Percentiles rank a stretch among this genome's conserved stretches.
These are phyloP conservation scores for Darevskia mixta DNA, from an alignment of 2,797 vertebrate genomes.

Conservation along the genomic window DNA sequence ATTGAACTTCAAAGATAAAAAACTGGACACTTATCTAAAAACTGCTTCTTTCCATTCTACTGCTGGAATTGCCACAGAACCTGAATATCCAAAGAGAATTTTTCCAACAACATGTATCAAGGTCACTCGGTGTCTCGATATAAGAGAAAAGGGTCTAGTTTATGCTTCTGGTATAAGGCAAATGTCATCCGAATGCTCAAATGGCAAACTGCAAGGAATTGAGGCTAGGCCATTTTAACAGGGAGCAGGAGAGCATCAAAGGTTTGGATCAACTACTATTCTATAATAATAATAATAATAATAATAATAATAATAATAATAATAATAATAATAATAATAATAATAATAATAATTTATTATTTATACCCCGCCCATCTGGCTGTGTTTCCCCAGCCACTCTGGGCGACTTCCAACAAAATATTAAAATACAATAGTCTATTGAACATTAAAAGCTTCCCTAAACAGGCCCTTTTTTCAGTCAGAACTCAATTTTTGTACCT, in stretches of 20 bases:
- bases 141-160: slow-evolving; percentile 24
- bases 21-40: slow-evolving; percentile 47
- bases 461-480: too few relatives aligned
- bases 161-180: background rate
- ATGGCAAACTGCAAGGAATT: background rate
- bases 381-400: too few relatives aligned
- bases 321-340: too few relatives aligned
- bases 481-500: too few relatives aligned
- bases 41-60: slow-evolving; percentile 38
- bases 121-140: background rate
- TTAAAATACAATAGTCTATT: too few relatives aligned
- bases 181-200: background rate
- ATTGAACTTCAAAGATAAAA: slow-evolving; percentile 41
- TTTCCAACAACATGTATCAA: slow-evolving; percentile 16
- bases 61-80: slow-evolving; percentile 10
- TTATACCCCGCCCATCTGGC: too few relatives aligned
- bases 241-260: background rate
- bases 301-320: too few relatives aligned
- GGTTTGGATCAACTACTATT: too few relatives aligned
- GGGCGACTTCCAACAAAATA: too few relatives aligned
- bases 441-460: too few relatives aligned
- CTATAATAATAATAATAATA: background rate
- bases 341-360: too few relatives aligned
- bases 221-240: background rate
- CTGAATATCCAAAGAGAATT: slow-evolving; percentile 17